These are phyloP conservation scores for Paramisgurnus dabryanus DNA, from an alignment of 2,113 vertebrate genomes.

Conservation along the genomic window DNA sequence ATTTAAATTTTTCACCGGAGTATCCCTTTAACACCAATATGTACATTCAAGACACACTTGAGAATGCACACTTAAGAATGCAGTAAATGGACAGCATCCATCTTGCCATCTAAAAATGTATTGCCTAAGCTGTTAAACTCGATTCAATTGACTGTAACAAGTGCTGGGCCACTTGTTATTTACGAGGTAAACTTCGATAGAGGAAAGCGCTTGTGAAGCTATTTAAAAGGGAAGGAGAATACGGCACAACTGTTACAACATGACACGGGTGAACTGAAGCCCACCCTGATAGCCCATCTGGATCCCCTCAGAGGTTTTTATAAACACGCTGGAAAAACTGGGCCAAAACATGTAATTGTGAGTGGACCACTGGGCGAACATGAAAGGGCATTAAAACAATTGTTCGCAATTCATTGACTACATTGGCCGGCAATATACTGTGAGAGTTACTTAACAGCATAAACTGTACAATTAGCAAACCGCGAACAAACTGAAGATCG, in stretches of 20 bases:
- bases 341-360: background rate
- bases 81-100: constrained; percentile 9
- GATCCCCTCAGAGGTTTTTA: constrained; percentile 29
- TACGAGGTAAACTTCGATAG: background rate
- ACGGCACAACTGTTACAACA: constrained; percentile 13
- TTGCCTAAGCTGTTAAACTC: background rate
- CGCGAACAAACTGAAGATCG: background rate
- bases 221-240: background rate
- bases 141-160: background rate
- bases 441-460: background rate
- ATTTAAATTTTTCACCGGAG: too few relatives aligned
- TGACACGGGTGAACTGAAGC: constrained; percentile 3
- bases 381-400: background rate
- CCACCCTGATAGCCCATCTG: constrained; percentile 35
- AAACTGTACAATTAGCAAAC: background rate
- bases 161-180: background rate
- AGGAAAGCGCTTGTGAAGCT: background rate
- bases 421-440: background rate
- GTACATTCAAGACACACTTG: background rate
- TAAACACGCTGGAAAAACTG: background rate
- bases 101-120: background rate
- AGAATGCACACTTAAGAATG: background rate
- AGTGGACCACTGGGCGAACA: background rate
- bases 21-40: background rate
- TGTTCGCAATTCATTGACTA: constrained; percentile 12